These are phyloP conservation scores for Gandaritis pyraliata DNA, from an alignment of 2,888 invertebrate species.

Conservation along the genomic window DNA sequence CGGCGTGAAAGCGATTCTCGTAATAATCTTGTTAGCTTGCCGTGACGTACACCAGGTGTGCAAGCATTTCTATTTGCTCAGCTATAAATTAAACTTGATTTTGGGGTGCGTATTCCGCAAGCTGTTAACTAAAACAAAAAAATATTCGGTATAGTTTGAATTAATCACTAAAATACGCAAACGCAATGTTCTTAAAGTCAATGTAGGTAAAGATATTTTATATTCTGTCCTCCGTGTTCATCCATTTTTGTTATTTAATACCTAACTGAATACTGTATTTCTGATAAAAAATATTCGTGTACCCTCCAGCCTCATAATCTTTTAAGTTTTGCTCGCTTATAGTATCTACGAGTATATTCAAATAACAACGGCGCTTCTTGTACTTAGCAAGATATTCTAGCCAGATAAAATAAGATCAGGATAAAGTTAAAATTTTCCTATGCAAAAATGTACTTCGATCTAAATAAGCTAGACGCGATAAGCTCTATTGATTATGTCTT, in stretches of 20 bases:
- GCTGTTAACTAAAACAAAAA: too few species aligned
- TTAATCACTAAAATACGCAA: too few species aligned
- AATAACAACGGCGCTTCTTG: neutral
- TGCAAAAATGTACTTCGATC: neutral
- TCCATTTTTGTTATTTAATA: too few species aligned
- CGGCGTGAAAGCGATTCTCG: slow-evolving; percentile 35
- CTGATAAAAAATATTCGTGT: too few species aligned
- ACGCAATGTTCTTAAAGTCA: too few species aligned
- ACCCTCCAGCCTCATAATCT: too few species aligned
- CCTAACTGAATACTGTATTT: too few species aligned
- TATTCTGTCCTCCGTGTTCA: neutral
- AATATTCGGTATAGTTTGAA: too few species aligned
- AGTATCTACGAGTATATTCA: neutral
- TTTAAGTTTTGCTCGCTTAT: too few species aligned
- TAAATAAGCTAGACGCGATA: neutral
- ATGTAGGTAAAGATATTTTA: neutral
- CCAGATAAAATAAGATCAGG: neutral
- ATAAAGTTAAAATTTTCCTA: neutral
- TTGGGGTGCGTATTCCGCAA: slow-evolving; percentile 13
- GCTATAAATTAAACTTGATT: slow-evolving; percentile 31
- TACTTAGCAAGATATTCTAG: neutral
- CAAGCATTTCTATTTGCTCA: slow-evolving; percentile 33
- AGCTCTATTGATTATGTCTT: too few species aligned
- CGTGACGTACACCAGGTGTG: slow-evolving; percentile 36
- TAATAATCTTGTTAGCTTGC: slow-evolving; percentile 40